Evolutionary conservation across 2,797 vertebrate genomes (phyloP).

Genomic region (Silurus aristotelis): DNA sequence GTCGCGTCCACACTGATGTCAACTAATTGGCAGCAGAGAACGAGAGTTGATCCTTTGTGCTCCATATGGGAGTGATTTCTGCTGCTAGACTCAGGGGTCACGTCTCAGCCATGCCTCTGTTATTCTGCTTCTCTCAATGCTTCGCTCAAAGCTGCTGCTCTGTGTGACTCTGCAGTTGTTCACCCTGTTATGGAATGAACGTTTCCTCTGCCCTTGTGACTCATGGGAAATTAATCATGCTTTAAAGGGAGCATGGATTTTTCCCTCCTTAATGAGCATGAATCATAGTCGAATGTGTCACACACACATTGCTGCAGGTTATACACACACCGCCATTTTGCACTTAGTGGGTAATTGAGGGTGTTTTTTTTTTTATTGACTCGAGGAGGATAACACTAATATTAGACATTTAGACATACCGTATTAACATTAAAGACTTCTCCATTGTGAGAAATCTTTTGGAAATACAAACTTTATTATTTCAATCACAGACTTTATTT

Average conservation of each 20-base stretch:
- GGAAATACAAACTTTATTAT: background rate
- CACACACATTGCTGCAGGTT: slow-evolving; percentile 28
- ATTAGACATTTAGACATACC: background rate
- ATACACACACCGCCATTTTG: slow-evolving; percentile 28
- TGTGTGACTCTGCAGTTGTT: slow-evolving; percentile 49
- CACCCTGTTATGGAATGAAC: slow-evolving; percentile 51
- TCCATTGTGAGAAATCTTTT: background rate
- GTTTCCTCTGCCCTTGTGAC: slow-evolving; percentile 31
- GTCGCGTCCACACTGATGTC: slow-evolving; percentile 5
- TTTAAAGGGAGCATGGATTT: slow-evolving; percentile 38
- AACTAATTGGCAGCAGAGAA: slow-evolving; percentile 32
- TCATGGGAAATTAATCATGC: slow-evolving; percentile 50
- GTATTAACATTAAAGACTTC: no score
- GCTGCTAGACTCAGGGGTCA: slow-evolving; percentile 24
- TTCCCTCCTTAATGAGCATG: slow-evolving; percentile 36
- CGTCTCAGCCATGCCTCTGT: slow-evolving; percentile 36
- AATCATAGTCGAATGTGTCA: slow-evolving; percentile 38
- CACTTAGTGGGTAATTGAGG: slow-evolving; percentile 10
- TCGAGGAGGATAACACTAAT: background rate
- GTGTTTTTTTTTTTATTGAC: background rate
- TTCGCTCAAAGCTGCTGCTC: slow-evolving; percentile 30
- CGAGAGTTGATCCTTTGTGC: slow-evolving; percentile 7
- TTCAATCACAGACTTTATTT: background rate
- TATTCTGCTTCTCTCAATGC: slow-evolving; percentile 17
- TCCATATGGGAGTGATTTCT: slow-evolving; percentile 55